phyloP scores from a whole-genome alignment of 2,113 vertebrate species.

The Sceloporus tristichus region DNA sequence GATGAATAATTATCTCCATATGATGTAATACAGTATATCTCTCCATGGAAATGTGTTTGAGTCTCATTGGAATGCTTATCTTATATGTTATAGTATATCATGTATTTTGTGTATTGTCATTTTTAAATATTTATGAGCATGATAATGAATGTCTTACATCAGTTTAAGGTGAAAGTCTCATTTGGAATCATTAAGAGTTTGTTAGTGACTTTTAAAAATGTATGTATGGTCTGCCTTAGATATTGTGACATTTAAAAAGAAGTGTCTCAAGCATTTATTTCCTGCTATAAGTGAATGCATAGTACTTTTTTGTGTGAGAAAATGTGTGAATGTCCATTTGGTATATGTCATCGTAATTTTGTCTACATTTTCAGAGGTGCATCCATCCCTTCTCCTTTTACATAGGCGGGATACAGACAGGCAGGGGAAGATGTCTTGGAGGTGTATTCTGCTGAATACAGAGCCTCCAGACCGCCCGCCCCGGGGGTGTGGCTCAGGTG shows the following conservation, averaged over 20 bases:
- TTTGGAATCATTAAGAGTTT: neutral
- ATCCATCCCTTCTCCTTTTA: slow-evolving; percentile 89
- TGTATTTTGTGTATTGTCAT: slow-evolving; percentile 45
- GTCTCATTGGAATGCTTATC: slow-evolving; percentile 45
- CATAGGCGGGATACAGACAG: too few relatives aligned
- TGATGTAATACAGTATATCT: slow-evolving; percentile 44
- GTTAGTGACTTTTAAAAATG: slow-evolving; percentile 32
- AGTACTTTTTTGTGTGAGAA: slow-evolving; percentile 55
- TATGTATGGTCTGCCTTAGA: slow-evolving; percentile 21
- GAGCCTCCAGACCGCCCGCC: too few relatives aligned
- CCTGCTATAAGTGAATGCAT: slow-evolving; percentile 55
- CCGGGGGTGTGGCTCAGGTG: too few relatives aligned
- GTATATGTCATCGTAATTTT: slow-evolving; percentile 50
- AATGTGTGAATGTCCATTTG: slow-evolving; percentile 61
- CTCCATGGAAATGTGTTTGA: slow-evolving; percentile 17
- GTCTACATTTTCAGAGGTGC: slow-evolving; percentile 74
- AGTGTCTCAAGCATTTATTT: slow-evolving; percentile 25
- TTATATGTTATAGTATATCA: slow-evolving; percentile 43
- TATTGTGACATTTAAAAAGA: slow-evolving; percentile 11
- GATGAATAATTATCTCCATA: slow-evolving; percentile 24
- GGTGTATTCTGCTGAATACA: too few relatives aligned
- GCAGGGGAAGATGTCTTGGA: too few relatives aligned
- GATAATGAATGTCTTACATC: slow-evolving; percentile 35
- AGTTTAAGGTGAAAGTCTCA: neutral
- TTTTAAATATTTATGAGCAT: slow-evolving; percentile 43